A percentile compares a stretch with the other conserved stretches of the same genome.
Conservation (phyloP, 2,888 invertebrate genomes). For the Panzeria rudis region DNA sequence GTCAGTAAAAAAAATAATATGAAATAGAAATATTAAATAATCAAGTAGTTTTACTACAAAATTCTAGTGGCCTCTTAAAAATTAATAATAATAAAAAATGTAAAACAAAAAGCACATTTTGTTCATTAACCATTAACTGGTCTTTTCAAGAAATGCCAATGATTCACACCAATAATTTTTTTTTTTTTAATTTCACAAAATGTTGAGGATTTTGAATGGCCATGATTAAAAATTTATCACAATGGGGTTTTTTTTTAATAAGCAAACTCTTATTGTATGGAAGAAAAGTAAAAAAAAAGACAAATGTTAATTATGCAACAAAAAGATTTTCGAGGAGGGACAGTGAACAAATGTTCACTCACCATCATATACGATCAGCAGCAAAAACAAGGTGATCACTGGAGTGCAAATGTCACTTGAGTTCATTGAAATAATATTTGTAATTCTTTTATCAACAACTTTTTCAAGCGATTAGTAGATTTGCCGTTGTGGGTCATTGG, state of each 20-base stretch:
- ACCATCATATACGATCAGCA: too few relatives aligned
- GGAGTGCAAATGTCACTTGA: too few relatives aligned
- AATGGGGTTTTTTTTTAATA: conserved; percentile 18
- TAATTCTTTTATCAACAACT: too few relatives aligned
- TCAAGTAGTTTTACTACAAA: neutral
- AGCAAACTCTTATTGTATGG: neutral
- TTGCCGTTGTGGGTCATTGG: too few relatives aligned
- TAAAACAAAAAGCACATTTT: neutral
- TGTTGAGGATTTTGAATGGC: conserved; percentile 17
- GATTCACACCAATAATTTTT: conserved; percentile 21
- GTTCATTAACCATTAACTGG: conserved; percentile 17
- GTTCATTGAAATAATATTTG: too few relatives aligned
- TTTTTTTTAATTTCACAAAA: neutral
- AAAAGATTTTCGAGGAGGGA: too few relatives aligned
- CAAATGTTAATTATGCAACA: neutral
- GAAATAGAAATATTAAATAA: neutral
- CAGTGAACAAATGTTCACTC: too few relatives aligned
- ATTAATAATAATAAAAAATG: neutral
- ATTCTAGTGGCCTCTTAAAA: conserved; percentile 4
- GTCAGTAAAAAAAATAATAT: neutral
- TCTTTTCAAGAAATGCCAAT: neutral
- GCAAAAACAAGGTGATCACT: too few relatives aligned
- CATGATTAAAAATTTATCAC: conserved; percentile 32
- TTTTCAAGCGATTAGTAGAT: too few relatives aligned
- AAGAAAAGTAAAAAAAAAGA: neutral